A percentile compares a stretch with the other conserved stretches of the same genome.
Conservation (phyloP, 2,797 vertebrate genomes). For the Rhabdomys pumilio region DNA sequence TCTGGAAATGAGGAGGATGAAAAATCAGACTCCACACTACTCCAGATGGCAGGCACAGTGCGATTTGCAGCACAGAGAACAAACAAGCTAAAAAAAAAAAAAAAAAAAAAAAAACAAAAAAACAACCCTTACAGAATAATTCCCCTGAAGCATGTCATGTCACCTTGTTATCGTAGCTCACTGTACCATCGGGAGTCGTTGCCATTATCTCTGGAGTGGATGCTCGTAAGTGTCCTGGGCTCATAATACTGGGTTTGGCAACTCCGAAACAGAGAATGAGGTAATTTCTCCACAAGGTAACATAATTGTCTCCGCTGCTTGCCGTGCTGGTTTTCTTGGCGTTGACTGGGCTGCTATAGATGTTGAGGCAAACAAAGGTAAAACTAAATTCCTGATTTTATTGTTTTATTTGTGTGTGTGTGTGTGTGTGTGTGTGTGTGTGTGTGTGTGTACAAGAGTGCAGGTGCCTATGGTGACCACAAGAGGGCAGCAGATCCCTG, state of each 20-base stretch:
- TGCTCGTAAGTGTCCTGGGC: slow-evolving; percentile 96
- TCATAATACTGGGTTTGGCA: slow-evolving; percentile 99
- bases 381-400: neutral
- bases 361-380: slow-evolving; percentile 43
- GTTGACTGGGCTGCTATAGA: slow-evolving; percentile 96
- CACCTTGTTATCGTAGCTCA: slow-evolving; percentile 97
- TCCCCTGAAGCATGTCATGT: slow-evolving; percentile 73
- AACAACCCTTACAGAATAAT: slow-evolving; percentile 70
- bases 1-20: slow-evolving; percentile 70
- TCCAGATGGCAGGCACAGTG: slow-evolving; percentile 78
- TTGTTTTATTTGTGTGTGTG: neutral
- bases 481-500: neutral
- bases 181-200: slow-evolving; percentile 97
- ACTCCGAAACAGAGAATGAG: slow-evolving; percentile 99
- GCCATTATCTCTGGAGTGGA: slow-evolving; percentile 99
- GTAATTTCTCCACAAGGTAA: slow-evolving; percentile 99
- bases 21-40: slow-evolving; percentile 54
- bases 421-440: neutral
- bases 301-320: slow-evolving; percentile 95
- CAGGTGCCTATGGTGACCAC: neutral
- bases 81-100: slow-evolving; percentile 73
- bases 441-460: neutral
- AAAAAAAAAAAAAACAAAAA: neutral
- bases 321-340: slow-evolving; percentile 98
- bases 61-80: slow-evolving; percentile 39